Conservation (phyloP, 53 echinoderm and acorn worm genomes). For the Hippasteria phrygiana region DNA sequence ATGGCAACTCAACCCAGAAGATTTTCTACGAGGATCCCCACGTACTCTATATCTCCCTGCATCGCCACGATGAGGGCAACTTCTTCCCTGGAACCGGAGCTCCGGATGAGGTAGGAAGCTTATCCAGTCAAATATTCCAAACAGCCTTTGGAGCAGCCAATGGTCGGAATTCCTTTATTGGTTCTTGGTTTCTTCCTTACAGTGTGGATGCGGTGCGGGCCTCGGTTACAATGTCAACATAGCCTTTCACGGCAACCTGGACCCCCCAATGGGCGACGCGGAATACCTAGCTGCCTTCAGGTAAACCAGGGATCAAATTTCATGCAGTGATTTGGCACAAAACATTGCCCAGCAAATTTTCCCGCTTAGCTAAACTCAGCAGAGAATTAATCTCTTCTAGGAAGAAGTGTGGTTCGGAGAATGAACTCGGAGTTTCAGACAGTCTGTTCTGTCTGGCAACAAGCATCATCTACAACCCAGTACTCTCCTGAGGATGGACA, state of each 20-base stretch:
- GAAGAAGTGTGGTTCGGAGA: too few species aligned
- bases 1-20: slow-evolving; percentile 99
- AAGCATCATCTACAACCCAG: too few species aligned
- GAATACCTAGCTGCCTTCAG: slow-evolving; percentile 99
- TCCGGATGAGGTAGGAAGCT: slow-evolving; percentile 91
- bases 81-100: slow-evolving; percentile 99
- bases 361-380: too few species aligned
- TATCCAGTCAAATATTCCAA: not conserved
- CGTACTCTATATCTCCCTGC: slow-evolving; percentile 95
- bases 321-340: too few species aligned
- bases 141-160: not conserved
- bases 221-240: slow-evolving; percentile 96
- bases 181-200: too few species aligned
- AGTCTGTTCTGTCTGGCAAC: too few species aligned
- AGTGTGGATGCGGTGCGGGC: slow-evolving; percentile 93
- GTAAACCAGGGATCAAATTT: too few species aligned
- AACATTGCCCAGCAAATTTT: too few species aligned
- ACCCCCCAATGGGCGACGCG: slow-evolving; percentile 93
- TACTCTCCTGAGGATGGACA: too few species aligned
- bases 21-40: slow-evolving; percentile 97
- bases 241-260: slow-evolving; percentile 91
- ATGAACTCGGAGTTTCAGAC: too few species aligned
- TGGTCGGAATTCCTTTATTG: not conserved
- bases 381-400: too few species aligned
- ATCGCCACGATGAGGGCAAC: slow-evolving; percentile 97